These are phyloP conservation scores for Paraescarpia echinospica DNA, from an alignment of 1,140 invertebrate genomes.

Conservation along the genomic window DNA sequence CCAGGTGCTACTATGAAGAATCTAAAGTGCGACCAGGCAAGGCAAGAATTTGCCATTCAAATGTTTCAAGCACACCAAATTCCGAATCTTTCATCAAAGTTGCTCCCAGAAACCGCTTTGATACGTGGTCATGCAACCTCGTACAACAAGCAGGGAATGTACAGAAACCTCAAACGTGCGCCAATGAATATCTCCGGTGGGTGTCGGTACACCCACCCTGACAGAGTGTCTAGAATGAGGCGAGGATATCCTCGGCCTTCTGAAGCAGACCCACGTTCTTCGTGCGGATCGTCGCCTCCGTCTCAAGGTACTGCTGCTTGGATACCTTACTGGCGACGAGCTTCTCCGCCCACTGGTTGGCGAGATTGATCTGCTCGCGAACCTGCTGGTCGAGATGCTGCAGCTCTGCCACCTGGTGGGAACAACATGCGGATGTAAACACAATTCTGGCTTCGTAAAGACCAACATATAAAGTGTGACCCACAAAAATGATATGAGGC, in stretches of 20 bases:
- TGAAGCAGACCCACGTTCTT: conserved; percentile 56
- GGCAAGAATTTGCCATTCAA: not conserved
- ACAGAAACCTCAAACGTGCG: not conserved
- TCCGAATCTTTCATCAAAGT: not conserved
- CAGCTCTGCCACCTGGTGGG: conserved; percentile 64
- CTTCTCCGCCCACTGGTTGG: conserved; percentile 64
- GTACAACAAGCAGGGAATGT: not conserved
- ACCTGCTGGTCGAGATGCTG: conserved; percentile 66
- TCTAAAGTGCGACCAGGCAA: not conserved
- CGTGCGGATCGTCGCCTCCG: conserved; percentile 63
- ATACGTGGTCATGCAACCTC: not conserved
- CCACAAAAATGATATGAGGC: not conserved
- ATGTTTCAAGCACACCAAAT: not conserved
- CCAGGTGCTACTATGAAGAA: not conserved
- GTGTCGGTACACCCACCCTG: not conserved
- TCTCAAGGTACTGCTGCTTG: conserved; percentile 68
- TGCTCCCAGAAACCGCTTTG: not conserved
- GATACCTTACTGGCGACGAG: conserved; percentile 69
- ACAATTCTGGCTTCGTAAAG: not conserved
- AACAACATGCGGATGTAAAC: conserved; percentile 19
- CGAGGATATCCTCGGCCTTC: not conserved
- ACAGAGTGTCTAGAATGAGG: not conserved
- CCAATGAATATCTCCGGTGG: not conserved
- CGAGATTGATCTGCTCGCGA: conserved; percentile 49
- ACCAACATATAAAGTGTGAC: not conserved